These are phyloP conservation scores for Tupiocoris notatus DNA, from an alignment of 2,888 invertebrate genomes.

Conservation along the genomic window DNA sequence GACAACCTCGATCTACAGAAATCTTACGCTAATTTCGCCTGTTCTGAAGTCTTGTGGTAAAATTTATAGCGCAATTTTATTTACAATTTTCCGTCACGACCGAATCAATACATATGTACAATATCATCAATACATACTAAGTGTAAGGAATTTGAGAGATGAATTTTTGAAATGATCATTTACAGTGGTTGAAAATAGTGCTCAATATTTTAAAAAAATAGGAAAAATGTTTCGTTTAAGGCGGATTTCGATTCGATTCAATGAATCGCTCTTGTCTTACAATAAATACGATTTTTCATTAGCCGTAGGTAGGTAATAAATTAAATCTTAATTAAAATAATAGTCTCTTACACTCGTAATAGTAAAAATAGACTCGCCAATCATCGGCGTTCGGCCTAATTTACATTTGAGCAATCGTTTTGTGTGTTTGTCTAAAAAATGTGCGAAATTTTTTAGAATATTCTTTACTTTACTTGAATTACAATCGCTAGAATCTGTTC, in stretches of 20 bases:
- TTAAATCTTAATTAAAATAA: not conserved
- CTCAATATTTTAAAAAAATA: no score
- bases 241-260: not conserved
- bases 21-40: no score
- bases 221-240: no score
- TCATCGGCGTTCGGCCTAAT: not conserved
- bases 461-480: not conserved
- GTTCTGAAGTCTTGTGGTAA: no score
- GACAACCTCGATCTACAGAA: no score
- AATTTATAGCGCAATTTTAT: no score
- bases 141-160: no score
- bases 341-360: not conserved
- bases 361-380: not conserved
- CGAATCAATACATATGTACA: no score
- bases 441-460: not conserved
- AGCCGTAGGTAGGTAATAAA: not conserved
- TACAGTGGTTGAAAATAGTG: no score
- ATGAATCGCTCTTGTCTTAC: not conserved
- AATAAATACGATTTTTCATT: not conserved
- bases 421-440: slow-evolving; percentile 13
- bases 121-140: no score
- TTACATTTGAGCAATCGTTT: slow-evolving; percentile 20
- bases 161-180: no score
- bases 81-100: no score
- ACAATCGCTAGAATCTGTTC: not conserved